These are phyloP conservation scores for Istiophorus platypterus DNA, from an alignment of 2,113 vertebrate species.

Conservation along the genomic window DNA sequence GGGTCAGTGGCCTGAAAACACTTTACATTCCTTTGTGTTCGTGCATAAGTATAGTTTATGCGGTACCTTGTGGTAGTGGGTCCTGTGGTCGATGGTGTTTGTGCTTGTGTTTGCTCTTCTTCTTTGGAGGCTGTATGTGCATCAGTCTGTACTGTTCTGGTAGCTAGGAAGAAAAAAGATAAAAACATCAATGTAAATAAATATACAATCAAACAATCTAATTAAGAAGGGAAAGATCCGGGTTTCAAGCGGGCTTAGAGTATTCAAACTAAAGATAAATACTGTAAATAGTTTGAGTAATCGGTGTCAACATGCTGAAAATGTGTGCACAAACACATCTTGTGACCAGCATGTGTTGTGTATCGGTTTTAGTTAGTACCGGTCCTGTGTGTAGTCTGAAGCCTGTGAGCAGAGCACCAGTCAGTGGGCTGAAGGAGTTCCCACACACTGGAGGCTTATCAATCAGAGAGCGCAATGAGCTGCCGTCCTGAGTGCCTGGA, in stretches of 20 bases:
- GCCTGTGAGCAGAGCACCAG: constrained; percentile 93
- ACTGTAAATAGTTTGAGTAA: not conserved
- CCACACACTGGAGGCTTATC: constrained; percentile 96
- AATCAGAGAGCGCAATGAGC: constrained; percentile 94
- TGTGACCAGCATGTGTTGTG: not conserved
- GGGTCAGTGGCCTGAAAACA: constrained; percentile 5
- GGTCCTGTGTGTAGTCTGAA: constrained; percentile 97
- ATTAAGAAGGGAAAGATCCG: not conserved
- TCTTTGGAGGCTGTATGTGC: constrained; percentile 98
- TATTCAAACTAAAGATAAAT: not conserved
- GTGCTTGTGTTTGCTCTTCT: constrained; percentile 98
- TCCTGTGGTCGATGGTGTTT: constrained; percentile 95
- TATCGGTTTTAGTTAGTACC: constrained; percentile 76
- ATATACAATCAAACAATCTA: not conserved
- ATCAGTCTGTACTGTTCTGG: constrained; percentile 97
- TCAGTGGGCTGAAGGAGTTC: constrained; percentile 95
- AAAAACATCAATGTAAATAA: not conserved
- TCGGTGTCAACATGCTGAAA: not conserved
- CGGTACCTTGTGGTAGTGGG: constrained; percentile 93
- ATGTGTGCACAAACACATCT: not conserved
- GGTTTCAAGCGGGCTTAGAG: not conserved
- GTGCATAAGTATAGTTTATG: constrained; percentile 38
- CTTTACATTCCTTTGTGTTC: not conserved
- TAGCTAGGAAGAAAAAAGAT: constrained; percentile 80
- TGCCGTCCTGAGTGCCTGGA: constrained; percentile 94